Base-by-base conservation (phyloP, 2,888 invertebrate genomes). In the Neoaliturus tenellus region DNA sequence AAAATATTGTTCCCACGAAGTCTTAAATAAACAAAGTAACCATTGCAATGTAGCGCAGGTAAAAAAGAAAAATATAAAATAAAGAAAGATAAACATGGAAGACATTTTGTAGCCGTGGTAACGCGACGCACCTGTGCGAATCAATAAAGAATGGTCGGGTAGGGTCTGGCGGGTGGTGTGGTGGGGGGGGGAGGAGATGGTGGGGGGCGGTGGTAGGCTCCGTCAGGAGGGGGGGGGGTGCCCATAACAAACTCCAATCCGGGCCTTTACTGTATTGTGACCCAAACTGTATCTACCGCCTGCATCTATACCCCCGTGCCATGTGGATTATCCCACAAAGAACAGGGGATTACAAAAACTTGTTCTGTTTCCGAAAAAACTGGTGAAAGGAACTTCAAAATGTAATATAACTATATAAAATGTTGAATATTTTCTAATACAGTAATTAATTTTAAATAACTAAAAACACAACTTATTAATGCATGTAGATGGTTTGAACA, bases 41-140 rank as follows among this genome's bases (percentile, higher is more conserved):
- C n/a, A n/a, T n/a, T n/a, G n/a, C n/a, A n/a, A n/a, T n/a, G n/a
- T n/a, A n/a, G n/a, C n/a, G n/a, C n/a, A n/a, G n/a, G n/a, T n/a
- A n/a, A 35, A 35, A 6, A 20, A 55, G 20, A 23, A 62, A 62
- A 2, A 62, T 62, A 3, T n/a, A 62, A 3, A 28, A 62, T 62
- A 62, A 28, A 31, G 28, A 12, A 4, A 62, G 12, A 62, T 62
- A 62, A 62, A 28, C 62, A 62, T 14, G 62, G 28, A 62, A 62
- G 62, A 62, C 62, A 62, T 62, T 62, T 62, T 28, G 62, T 62
- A 62, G 62, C 17, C 62, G 25, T 62, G 62, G 62, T 31, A 62
- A 62, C 62, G 62, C 62, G 14, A 62, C 62, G 31, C 62, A 62
- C 62, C 62, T 62, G 62, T 62, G 62, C 62, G 62, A 62, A 62